Conservation (phyloP, 2,797 vertebrate species). For the Eidolon dupreanum region DNA sequence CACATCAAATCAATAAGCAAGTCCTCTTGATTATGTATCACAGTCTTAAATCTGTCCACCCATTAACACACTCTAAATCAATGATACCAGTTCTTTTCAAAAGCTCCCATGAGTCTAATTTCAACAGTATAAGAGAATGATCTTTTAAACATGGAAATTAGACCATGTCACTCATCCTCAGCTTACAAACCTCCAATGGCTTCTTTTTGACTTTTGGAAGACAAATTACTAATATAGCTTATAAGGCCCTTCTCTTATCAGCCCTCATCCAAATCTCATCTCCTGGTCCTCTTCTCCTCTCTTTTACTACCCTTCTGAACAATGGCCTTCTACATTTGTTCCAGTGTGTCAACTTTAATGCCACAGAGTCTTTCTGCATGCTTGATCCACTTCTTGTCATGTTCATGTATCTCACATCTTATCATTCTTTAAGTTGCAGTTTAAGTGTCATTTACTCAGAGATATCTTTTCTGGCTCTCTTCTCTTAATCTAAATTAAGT, state of each 20-base stretch:
- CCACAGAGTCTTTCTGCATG: background rate
- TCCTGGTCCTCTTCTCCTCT: background rate
- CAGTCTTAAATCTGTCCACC: background rate
- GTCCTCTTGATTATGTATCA: background rate
- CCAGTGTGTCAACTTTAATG: background rate
- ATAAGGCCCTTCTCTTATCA: background rate
- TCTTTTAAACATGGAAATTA: background rate
- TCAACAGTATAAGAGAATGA: background rate
- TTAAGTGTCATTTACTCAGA: background rate
- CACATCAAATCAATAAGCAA: background rate
- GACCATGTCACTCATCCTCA: background rate
- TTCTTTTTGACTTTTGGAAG: background rate
- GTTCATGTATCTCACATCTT: background rate
- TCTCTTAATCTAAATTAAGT: background rate
- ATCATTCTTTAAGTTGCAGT: background rate
- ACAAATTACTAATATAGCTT: background rate
- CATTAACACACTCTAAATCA: background rate
- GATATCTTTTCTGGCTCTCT: background rate
- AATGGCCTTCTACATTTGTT: background rate
- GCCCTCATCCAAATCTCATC: background rate
- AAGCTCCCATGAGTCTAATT: background rate
- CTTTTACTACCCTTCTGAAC: background rate
- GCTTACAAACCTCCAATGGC: background rate
- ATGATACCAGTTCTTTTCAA: background rate
- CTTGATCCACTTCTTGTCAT: background rate